A percentile compares a stretch with the other conserved stretches of the same genome.
phyloP scores from a whole-genome alignment of 2,113 vertebrate species.

The Hyperopisus bebe region DNA sequence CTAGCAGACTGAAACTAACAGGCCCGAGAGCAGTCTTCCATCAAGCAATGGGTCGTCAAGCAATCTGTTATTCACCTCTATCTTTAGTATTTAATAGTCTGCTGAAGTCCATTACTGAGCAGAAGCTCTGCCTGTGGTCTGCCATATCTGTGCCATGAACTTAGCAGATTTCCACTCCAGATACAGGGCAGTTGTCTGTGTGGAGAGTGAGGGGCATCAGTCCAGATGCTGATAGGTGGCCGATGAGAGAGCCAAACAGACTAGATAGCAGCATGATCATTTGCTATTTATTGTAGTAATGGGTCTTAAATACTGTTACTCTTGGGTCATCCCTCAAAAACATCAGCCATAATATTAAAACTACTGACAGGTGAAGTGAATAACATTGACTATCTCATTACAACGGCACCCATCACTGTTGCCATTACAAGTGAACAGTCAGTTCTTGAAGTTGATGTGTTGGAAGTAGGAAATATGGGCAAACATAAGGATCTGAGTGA shows the following conservation, averaged over 20 bases:
- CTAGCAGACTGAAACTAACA: not conserved
- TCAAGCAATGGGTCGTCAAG: not conserved
- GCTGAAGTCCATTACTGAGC: not conserved
- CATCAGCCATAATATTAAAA: too few species aligned
- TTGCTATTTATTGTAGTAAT: not conserved
- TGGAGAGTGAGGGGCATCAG: not conserved
- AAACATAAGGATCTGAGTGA: too few species aligned
- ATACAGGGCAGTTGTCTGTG: not conserved
- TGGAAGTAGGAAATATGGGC: too few species aligned
- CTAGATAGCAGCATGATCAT: not conserved
- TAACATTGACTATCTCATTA: too few species aligned
- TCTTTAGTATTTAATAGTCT: not conserved
- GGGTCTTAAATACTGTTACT: not conserved
- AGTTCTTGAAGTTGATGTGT: too few species aligned
- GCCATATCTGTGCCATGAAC: not conserved
- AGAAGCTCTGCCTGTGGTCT: not conserved
- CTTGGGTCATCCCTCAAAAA: too few species aligned
- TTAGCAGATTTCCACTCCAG: not conserved
- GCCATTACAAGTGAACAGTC: too few species aligned
- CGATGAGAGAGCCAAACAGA: not conserved
- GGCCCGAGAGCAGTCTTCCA: not conserved
- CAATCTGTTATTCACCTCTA: not conserved
- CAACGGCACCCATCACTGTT: too few species aligned
- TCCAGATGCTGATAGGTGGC: not conserved
- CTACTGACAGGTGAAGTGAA: too few species aligned